phyloP scores from a whole-genome alignment of 2,113 vertebrate species.

The Platanista minor region DNA sequence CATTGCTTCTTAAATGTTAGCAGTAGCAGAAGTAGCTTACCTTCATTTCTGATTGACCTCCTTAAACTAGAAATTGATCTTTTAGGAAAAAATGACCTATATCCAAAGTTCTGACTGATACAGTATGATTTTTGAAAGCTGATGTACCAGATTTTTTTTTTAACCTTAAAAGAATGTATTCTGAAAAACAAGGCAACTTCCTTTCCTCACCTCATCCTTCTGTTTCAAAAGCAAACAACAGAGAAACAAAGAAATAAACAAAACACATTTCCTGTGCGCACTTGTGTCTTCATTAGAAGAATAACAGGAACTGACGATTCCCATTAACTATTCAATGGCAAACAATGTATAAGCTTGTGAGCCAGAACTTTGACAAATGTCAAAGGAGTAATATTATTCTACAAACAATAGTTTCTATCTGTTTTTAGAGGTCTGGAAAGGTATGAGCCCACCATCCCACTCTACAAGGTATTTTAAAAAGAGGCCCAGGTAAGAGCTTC shows the following conservation, averaged over 20 bases:
- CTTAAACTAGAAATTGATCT: not conserved
- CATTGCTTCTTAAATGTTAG: not conserved
- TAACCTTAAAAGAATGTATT: not conserved
- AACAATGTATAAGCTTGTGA: not conserved
- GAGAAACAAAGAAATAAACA: not conserved
- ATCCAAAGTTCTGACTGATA: not conserved
- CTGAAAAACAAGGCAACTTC: not conserved
- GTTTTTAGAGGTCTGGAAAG: slow-evolving; percentile 21
- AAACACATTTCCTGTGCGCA: not conserved
- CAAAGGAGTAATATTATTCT: not conserved
- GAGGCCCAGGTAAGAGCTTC: not conserved
- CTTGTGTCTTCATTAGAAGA: not conserved
- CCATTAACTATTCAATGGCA: slow-evolving; percentile 20
- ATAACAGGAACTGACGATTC: slow-evolving; percentile 17
- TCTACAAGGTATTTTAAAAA: not conserved
- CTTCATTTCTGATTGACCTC: not conserved
- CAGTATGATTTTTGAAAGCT: not conserved
- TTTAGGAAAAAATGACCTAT: not conserved
- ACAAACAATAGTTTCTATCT: slow-evolving; percentile 9
- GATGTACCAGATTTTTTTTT: not conserved
- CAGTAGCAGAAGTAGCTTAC: not conserved
- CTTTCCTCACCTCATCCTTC: not conserved
- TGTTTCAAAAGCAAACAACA: not conserved
- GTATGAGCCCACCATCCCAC: accelerated
- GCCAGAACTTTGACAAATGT: not conserved